Evolutionary conservation across 2,113 vertebrate species (phyloP), one percentile per base, ranked within the genome.

Genomic region (Delphinapterus leucas): DNA sequence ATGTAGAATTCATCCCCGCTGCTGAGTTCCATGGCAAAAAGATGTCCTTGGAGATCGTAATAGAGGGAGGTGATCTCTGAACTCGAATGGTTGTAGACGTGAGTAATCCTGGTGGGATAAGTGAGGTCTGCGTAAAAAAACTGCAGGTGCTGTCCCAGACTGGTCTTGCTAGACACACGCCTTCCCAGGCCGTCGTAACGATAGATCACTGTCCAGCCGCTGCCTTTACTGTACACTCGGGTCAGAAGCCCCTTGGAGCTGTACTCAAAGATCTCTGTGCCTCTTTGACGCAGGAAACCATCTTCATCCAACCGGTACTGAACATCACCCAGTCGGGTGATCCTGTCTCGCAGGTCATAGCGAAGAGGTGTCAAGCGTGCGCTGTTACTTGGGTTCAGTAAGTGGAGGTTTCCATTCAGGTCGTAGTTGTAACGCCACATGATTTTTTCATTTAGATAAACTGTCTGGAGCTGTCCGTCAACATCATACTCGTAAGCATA

Each of bases 11-110:
- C 99, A 4, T 99, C 99, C 15, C 99, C 99, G 5, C 99, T 99
- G 98, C 99, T 99, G 95, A 99, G 99, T 97, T 99, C 99, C 99
- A 99, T 99, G 38, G 99, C 99, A 67, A 99, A 99, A 90, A 99
- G 99, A 88, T 99, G 99, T 28, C 99, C 99, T 95, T 99, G 99
- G 63, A 99, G 99, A 95, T 99, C 99, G 31, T 99, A 99, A 97
- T 99, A 99, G 31, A 99, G 98, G 31, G 99, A 99, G 4, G 99
- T 99, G 96, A 99, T 99, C 98, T 99, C 99, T 10, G 99, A 99
- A 92, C 99, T 99, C 0, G 99, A 99, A 95, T 99, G 99, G 98
- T 99, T 99, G 97, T 99, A 99, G 0, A 99, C 99, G 0, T 99
- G 99, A 1, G 99, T 99, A 95, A 99, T 99, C 94, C 99, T 98